Percentiles rank a stretch among this genome's conserved stretches.
These are phyloP conservation scores for Myotis findleyi DNA, from an alignment of 2,797 vertebrate genomes.

Conservation along the genomic window DNA sequence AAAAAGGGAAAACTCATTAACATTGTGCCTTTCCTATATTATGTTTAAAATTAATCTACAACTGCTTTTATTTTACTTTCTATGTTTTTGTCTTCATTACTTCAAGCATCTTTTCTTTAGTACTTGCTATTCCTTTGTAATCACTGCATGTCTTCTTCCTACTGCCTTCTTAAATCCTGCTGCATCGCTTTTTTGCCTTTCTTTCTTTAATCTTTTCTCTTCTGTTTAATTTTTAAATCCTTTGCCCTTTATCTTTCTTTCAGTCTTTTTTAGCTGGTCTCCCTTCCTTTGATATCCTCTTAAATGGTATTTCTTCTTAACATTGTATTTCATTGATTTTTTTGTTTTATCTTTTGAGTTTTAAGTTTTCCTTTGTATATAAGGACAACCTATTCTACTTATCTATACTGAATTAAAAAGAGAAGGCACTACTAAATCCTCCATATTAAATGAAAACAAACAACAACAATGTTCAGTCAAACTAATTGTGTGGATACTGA, in stretches of 20 bases:
- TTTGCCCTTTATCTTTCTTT: conserved; percentile 87
- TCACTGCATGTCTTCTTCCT: conserved; percentile 81
- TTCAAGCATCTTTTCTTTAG: conserved; percentile 68
- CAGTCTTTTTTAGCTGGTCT: conserved; percentile 84
- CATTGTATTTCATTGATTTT: conserved; percentile 84
- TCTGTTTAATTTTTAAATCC: conserved; percentile 88
- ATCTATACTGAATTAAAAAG: conserved; percentile 74
- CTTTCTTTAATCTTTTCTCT: conserved; percentile 87
- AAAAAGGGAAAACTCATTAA: conserved; percentile 18
- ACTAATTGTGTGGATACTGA: conserved; percentile 8
- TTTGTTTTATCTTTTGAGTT: conserved; percentile 76
- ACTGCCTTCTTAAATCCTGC: conserved; percentile 85
- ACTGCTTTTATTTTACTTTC: conserved; percentile 35
- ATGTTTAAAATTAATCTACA: conserved; percentile 77
- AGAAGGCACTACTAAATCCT: conserved; percentile 69
- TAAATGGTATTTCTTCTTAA: conserved; percentile 85
- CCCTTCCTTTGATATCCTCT: conserved; percentile 85
- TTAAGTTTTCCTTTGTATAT: conserved; percentile 78
- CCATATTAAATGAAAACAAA: not conserved
- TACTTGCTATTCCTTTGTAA: conserved; percentile 81
- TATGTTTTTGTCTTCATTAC: conserved; percentile 68
- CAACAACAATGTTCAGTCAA: not conserved
- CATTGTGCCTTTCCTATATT: conserved; percentile 41
- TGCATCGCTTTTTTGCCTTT: conserved; percentile 85
- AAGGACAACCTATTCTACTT: conserved; percentile 67